These are phyloP conservation scores for Erpobdella octoculata DNA, from an alignment of 2,888 invertebrate genomes.

Conservation along the genomic window DNA sequence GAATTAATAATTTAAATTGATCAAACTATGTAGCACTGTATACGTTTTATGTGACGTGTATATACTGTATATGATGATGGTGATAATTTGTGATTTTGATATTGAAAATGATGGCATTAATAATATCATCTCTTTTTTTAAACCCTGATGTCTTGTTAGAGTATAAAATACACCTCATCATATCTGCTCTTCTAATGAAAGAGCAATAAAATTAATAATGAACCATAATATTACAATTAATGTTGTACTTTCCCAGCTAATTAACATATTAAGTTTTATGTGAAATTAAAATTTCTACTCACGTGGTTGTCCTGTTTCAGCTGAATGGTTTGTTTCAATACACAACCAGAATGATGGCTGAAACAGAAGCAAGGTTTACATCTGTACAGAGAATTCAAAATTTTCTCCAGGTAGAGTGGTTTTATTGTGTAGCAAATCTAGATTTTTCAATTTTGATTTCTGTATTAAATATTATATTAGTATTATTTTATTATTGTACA, in stretches of 20 bases:
- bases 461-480: background rate
- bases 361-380: constrained; percentile 51
- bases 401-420: constrained; percentile 49
- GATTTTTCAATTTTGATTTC: background rate
- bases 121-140: too few relatives aligned
- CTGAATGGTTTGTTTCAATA: constrained; percentile 48
- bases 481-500: too few relatives aligned
- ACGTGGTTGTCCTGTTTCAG: too few relatives aligned
- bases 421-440: background rate
- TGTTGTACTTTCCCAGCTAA: background rate
- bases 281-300: too few relatives aligned
- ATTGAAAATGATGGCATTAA: background rate
- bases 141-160: too few relatives aligned
- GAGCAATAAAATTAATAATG: background rate
- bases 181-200: too few relatives aligned
- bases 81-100: background rate
- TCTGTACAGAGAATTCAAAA: constrained; percentile 53
- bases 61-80: too few relatives aligned
- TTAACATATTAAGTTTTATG: constrained; percentile 1
- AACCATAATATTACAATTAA: background rate
- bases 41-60: too few relatives aligned
- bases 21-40: background rate
- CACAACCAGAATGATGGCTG: constrained; percentile 44
- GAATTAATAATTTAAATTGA: too few relatives aligned
- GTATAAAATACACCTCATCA: too few relatives aligned